A percentile compares a stretch with the other conserved stretches of the same genome.
These are phyloP conservation scores for Pao palembangensis DNA, from an alignment of 2,113 vertebrate species.

Conservation along the genomic window DNA sequence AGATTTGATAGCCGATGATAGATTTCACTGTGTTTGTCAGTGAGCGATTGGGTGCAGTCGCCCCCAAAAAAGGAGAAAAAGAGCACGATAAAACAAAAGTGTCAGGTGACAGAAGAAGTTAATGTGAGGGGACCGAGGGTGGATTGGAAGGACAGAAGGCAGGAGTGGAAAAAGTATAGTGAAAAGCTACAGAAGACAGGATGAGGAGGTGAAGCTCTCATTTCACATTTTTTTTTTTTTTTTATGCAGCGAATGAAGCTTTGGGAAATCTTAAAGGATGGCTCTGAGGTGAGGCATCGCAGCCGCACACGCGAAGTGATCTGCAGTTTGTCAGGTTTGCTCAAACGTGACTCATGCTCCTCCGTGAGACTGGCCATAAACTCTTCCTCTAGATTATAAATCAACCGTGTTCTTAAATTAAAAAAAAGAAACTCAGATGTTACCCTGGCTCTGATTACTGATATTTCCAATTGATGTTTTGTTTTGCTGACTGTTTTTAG, in stretches of 20 bases:
- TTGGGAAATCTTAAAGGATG: conserved; percentile 1
- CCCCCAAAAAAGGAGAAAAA: conserved; percentile 20
- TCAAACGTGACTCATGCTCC: conserved; percentile 42
- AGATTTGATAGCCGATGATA: conserved; percentile 7
- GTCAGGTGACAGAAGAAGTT: conserved; percentile 41
- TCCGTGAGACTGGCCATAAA: conserved; percentile 16
- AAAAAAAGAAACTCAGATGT: too few species aligned
- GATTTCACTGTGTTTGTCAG: conserved; percentile 10
- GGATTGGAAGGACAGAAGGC: conserved; percentile 23
- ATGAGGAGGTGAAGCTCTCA: background rate
- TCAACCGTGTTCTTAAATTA: too few species aligned
- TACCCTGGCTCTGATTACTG: too few species aligned
- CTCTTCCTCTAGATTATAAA: too few species aligned
- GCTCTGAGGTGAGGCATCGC: too few species aligned
- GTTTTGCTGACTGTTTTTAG: too few species aligned
- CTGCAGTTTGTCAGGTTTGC: conserved; percentile 41
- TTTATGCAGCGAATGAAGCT: conserved; percentile 3
- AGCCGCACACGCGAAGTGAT: conserved; percentile 34
- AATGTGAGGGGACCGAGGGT: conserved; percentile 39
- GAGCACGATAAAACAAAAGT: conserved; percentile 45
- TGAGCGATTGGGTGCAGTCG: conserved; percentile 22
- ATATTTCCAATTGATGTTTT: too few species aligned
- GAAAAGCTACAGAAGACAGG: conserved; percentile 19
- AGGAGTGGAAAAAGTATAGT: conserved; percentile 20
- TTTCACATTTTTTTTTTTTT: conserved; percentile 6